These are phyloP conservation scores for Sceloporus undulatus DNA, from an alignment of 2,113 vertebrate species.

Conservation along the genomic window DNA sequence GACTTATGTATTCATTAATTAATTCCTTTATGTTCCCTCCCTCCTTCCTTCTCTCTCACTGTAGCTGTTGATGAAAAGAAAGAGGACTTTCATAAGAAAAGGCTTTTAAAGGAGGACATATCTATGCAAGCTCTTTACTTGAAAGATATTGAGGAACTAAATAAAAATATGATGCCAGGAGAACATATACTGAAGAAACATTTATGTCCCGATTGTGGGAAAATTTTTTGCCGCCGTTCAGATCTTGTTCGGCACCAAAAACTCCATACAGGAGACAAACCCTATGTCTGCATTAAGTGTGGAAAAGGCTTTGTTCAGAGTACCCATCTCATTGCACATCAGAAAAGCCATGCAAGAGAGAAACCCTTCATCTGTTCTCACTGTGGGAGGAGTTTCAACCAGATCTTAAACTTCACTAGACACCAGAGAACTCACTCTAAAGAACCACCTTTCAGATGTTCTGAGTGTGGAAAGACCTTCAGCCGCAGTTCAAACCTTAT, in stretches of 20 bases:
- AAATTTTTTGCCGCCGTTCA: slow-evolving; percentile 31
- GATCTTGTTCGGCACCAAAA: slow-evolving; percentile 38
- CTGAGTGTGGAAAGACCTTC: slow-evolving; percentile 30
- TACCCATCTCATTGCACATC: slow-evolving; percentile 35
- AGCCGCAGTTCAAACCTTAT: slow-evolving; percentile 34
- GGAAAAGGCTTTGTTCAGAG: slow-evolving; percentile 42
- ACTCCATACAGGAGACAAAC: slow-evolving; percentile 34
- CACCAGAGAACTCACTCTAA: slow-evolving; percentile 45
- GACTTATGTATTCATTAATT: neutral
- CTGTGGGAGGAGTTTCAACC: slow-evolving; percentile 38
- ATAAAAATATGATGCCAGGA: neutral
- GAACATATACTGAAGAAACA: slow-evolving; percentile 9
- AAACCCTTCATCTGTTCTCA: slow-evolving; percentile 25
- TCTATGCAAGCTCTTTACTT: neutral
- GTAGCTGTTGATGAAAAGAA: neutral
- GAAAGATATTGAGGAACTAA: neutral
- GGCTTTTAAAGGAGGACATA: neutral
- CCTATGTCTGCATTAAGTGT: slow-evolving; percentile 24
- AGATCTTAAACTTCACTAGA: slow-evolving; percentile 44
- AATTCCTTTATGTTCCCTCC: neutral
- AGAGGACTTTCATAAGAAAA: neutral
- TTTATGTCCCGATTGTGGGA: slow-evolving; percentile 11
- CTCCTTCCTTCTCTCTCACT: neutral
- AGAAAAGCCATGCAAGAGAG: slow-evolving; percentile 31
- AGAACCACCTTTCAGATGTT: slow-evolving; percentile 26